phyloP scores from a whole-genome alignment of 2,797 vertebrate genomes.

The Anguilla marmorata region DNA sequence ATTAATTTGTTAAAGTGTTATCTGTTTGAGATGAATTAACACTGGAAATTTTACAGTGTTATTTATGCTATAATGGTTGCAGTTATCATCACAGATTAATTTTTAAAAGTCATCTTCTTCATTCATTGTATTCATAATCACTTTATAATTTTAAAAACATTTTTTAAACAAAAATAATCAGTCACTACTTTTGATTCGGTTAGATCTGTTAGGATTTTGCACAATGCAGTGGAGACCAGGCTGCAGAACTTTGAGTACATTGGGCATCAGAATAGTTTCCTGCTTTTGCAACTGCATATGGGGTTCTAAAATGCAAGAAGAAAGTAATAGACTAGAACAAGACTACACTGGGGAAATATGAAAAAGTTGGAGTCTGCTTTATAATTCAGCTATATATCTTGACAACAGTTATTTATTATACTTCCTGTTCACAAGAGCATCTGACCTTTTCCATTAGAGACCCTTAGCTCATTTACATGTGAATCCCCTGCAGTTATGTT shows the following conservation, averaged over 20 bases:
- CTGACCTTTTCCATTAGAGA: conserved; percentile 42
- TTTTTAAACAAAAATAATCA: background rate
- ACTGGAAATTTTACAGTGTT: too few relatives aligned
- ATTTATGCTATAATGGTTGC: too few relatives aligned
- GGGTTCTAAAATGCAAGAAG: background rate
- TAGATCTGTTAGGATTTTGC: background rate
- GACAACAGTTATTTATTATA: conserved; percentile 9
- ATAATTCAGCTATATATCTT: background rate
- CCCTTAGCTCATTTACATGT: conserved; percentile 39
- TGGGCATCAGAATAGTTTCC: background rate
- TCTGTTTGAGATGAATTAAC: too few relatives aligned
- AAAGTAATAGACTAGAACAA: background rate
- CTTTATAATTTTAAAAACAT: background rate
- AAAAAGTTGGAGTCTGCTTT: background rate
- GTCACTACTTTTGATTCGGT: background rate
- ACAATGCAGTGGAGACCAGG: background rate
- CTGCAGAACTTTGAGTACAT: background rate
- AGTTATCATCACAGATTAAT: too few relatives aligned
- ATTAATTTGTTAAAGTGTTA: background rate
- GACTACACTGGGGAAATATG: background rate
- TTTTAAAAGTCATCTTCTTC: too few relatives aligned
- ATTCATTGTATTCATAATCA: background rate
- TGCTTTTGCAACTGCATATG: background rate
- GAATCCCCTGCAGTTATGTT: conserved; percentile 51
- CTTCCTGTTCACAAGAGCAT: conserved; percentile 33